phyloP scores from a whole-genome alignment of 2,888 invertebrate genomes.

The Ischnus inquisitorius region DNA sequence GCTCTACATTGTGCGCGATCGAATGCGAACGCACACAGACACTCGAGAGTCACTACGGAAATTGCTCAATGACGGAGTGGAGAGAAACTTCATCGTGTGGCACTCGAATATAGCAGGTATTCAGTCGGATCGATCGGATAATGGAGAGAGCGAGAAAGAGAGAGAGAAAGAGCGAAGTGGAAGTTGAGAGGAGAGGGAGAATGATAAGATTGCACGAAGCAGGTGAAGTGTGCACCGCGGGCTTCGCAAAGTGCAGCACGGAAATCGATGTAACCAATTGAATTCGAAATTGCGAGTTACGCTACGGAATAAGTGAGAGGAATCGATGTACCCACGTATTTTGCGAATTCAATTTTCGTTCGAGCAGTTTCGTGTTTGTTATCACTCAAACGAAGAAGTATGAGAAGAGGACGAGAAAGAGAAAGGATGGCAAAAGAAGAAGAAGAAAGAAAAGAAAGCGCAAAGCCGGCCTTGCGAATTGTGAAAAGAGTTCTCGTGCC shows the following conservation, averaged over 20 bases:
- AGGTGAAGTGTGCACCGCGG: background rate
- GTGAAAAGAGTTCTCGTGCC: conserved; percentile 7
- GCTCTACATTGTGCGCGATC: background rate
- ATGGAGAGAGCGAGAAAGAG: conserved; percentile 3
- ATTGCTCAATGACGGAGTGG: conserved; percentile 32
- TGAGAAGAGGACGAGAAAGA: background rate
- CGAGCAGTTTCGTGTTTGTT: conserved; percentile 53
- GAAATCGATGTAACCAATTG: conserved; percentile 45
- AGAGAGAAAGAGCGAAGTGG: background rate
- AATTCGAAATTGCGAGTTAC: conserved; percentile 51
- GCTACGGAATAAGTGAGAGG: conserved; percentile 2
- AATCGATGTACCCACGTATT: background rate
- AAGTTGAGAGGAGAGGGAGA: background rate
- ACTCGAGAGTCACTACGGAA: background rate
- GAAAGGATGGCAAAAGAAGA: conserved; percentile 1
- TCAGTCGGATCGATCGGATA: conserved; percentile 17
- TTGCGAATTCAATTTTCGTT: conserved; percentile 47
- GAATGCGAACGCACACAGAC: background rate
- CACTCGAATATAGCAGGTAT: conserved; percentile 22
- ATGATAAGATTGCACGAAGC: conserved; percentile 29
- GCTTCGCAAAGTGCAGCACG: background rate
- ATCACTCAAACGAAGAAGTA: conserved; percentile 44
- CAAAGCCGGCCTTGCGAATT: conserved; percentile 35
- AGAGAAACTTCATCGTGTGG: conserved; percentile 9
- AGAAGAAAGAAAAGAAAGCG: background rate